Evolutionary conservation across 2,888 invertebrate species (phyloP), one percentile per base, ranked within the genome.

Genomic region (Ariolimax columbianus): DNA sequence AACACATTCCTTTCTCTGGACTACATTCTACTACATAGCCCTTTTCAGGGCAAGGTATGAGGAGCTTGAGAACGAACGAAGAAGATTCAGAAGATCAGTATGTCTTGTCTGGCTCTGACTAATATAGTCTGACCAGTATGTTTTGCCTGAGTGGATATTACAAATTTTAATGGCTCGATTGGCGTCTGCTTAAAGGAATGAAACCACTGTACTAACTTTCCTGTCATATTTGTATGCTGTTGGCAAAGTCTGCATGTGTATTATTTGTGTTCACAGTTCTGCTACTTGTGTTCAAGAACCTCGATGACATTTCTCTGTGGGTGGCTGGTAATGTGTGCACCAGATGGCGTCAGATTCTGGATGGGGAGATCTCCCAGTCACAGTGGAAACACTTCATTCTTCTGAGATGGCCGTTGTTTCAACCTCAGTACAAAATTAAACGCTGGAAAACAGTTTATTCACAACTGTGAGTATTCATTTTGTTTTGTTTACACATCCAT

Each of bases 231-330:
- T 47, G 6, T 47, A 14, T 47, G 47, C 47, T 9, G 47, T 47
- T 14, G 14, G 47, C 14, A 47, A 47, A 47, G 47, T 47, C 55
- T 17, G 55, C 55, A n/a, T 75, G 7, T 75, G 11, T n/a, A 23
- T 30, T 6, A 3, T 36, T 70, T 51, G 4, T 73, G 6, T 36
- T 77, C 89, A 43, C 91, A 93, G 93, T 98, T 89, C 95, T 98
- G 92, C 95, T 98, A 80, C 96, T 96, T 88, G 97, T 98, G 87
- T 98, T 98, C 94, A 96, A 96, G 80, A 97, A 97, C 94, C 95
- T 98, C 92, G 98, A 98, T 93, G 98, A 98, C 94, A 96, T 98
- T 92, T 98, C 98, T 0, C 95, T 98, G 91, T 97, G 97, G 96
- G 97, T 97, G 91, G 97, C 97, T 85, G 97, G 97, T 66, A 96